Base-by-base conservation (phyloP, 1,140 invertebrate genomes). In the Drosophila pseudoananassae region DNA sequence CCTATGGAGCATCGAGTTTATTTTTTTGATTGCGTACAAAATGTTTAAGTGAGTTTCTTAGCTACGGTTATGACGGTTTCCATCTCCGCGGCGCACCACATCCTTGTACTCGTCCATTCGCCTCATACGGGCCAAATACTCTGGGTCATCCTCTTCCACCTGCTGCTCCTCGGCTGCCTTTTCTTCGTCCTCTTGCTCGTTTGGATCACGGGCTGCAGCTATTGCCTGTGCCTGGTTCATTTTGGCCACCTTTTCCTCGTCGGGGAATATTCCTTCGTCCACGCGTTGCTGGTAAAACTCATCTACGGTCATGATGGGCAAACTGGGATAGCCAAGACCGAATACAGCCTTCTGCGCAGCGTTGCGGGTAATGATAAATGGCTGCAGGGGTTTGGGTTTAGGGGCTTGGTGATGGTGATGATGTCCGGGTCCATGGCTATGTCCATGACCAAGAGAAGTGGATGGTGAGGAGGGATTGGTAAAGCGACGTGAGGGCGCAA, bases 261-360 rank as follows among this genome's bases (percentile, higher is more conserved):
- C 80, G 4, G 92, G 92, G 51, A 93, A 97, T 94, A 95, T 93
- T 87, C 97, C 97, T 50, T 97, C 96, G 57, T 94, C 93, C 0
- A 97, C 94, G 76, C 97, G 94, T 92, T 98, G 94, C 49, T 98
- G 95, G 92, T 98, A 99, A 93, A 99, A 99, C 92, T 99, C 98
- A 85, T 99, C 95, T 0, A 99, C 96, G 0, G 97, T 98, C 92
- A 98, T 93, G 1, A 97, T 95, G 0, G 98, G 98, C 58, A 99
- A 90, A 88, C 97, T 96, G 0, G 98, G 98, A 94, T 99, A 99
- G 0, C 98, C 99, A 38, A 95, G 92, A 6, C 99, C 99, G 93
- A 95, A 99, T 2, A 99, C 97, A 68, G 97, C 94, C 92, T 99
- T 99, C 92, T 99, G 98, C 0, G 96, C 65, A 36, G 94, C 95